These are phyloP conservation scores for Archegozetes longisetosus DNA, from an alignment of 1,140 invertebrate species.

Conservation along the genomic window DNA sequence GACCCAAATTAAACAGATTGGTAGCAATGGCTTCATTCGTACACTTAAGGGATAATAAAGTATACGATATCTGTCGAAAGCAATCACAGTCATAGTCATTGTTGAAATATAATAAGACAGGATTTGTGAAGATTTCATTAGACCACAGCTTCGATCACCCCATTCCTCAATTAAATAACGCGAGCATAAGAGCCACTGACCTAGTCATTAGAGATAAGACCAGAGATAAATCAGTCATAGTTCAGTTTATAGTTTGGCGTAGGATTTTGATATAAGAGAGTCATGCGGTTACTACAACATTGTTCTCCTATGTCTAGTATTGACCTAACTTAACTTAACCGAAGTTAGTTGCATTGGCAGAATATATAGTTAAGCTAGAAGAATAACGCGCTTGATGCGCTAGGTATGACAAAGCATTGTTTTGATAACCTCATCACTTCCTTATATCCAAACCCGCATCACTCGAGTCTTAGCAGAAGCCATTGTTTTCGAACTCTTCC, in stretches of 20 bases:
- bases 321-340: no score
- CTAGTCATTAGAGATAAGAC: not conserved
- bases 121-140: slow-evolving; percentile 2
- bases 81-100: slow-evolving; percentile 37
- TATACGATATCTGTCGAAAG: slow-evolving; percentile 35
- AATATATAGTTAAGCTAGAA: no score
- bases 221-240: not conserved
- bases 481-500: no score
- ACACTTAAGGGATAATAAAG: slow-evolving; percentile 34
- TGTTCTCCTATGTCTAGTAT: no score
- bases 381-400: no score
- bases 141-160: not conserved
- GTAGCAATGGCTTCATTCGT: slow-evolving; percentile 28
- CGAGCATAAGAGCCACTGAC: slow-evolving; percentile 10
- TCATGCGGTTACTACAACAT: no score
- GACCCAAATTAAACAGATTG: slow-evolving; percentile 34
- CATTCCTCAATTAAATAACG: not conserved
- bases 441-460: no score
- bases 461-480: no score
- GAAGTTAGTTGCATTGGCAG: no score
- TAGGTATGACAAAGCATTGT: no score
- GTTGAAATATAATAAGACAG: slow-evolving; percentile 33
- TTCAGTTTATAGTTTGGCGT: not conserved
- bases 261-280: no score
- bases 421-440: no score